A percentile compares a stretch with the other conserved stretches of the same genome.
Evolutionary conservation across 2,888 invertebrate species (phyloP).

Genomic region (Limulus polyphemus): DNA sequence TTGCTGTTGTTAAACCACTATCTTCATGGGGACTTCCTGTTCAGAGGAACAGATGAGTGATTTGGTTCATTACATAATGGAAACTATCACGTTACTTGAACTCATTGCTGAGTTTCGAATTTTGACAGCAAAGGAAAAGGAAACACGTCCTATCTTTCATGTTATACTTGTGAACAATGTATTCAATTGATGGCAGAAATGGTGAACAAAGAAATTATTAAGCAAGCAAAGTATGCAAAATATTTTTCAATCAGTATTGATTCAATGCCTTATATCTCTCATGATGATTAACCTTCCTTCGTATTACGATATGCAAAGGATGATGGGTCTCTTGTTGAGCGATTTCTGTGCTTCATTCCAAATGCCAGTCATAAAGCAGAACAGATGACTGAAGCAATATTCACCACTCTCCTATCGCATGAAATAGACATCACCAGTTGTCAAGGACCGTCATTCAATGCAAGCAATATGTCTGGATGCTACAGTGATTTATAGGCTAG

Average conservation of each 20-base stretch:
- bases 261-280: conserved; percentile 18
- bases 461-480: no score
- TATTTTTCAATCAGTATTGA: conserved; percentile 12
- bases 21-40: conserved; percentile 24
- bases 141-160: conserved; percentile 28
- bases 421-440: no score
- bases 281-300: no score
- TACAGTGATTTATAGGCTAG: neutral
- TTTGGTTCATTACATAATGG: conserved; percentile 28
- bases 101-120: conserved; percentile 31
- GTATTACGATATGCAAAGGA: conserved; percentile 8
- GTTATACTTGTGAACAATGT: conserved; percentile 31
- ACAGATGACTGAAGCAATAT: no score
- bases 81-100: conserved; percentile 28
- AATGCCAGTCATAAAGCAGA: no score
- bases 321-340: neutral
- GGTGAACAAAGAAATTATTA: neutral
- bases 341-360: neutral
- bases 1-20: conserved; percentile 20
- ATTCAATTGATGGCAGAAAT: conserved; percentile 10
- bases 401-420: no score
- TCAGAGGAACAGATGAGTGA: conserved; percentile 26
- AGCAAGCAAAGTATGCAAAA: neutral
- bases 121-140: conserved; percentile 30
- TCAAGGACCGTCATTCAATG: no score